Evolutionary conservation across 2,888 invertebrate species (phyloP).

Genomic region (Agrilus mali): DNA sequence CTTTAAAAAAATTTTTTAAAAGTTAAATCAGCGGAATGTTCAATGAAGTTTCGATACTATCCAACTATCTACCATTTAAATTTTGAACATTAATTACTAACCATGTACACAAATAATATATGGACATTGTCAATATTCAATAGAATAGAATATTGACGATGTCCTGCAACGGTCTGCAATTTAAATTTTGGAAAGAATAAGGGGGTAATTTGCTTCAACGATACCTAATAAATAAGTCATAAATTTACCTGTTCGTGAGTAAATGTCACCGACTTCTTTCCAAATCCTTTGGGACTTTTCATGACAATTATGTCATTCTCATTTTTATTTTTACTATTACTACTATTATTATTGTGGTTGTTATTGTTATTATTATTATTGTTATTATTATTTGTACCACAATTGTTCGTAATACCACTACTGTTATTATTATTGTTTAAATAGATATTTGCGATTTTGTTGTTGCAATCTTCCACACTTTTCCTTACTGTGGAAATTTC

Average conservation of each 20-base stretch:
- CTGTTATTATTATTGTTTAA: constrained; percentile 1
- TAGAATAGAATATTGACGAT: too few species aligned
- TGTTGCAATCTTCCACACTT: constrained; percentile 17
- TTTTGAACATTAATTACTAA: too few species aligned
- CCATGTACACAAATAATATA: too few species aligned
- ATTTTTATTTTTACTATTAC: constrained; percentile 11
- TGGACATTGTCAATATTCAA: too few species aligned
- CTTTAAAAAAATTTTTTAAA: too few species aligned
- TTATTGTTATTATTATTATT: constrained; percentile 12
- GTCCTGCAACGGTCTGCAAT: too few species aligned
- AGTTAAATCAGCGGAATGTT: too few species aligned
- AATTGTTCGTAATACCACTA: too few species aligned
- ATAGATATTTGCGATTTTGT: constrained; percentile 16
- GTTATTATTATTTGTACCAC: constrained; percentile 5
- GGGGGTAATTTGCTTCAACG: too few species aligned
- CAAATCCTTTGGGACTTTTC: constrained; percentile 19
- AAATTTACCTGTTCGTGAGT: constrained; percentile 49
- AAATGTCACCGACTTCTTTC: constrained; percentile 32
- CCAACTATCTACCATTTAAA: too few species aligned
- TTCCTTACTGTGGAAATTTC: constrained; percentile 5
- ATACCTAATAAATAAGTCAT: neutral
- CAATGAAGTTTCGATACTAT: too few species aligned
- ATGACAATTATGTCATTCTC: constrained; percentile 14
- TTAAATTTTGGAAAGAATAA: too few species aligned
- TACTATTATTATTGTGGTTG: constrained; percentile 12